Evolutionary conservation across 1,140 invertebrate species (phyloP).

Genomic region (Drosophila ogumai): DNA sequence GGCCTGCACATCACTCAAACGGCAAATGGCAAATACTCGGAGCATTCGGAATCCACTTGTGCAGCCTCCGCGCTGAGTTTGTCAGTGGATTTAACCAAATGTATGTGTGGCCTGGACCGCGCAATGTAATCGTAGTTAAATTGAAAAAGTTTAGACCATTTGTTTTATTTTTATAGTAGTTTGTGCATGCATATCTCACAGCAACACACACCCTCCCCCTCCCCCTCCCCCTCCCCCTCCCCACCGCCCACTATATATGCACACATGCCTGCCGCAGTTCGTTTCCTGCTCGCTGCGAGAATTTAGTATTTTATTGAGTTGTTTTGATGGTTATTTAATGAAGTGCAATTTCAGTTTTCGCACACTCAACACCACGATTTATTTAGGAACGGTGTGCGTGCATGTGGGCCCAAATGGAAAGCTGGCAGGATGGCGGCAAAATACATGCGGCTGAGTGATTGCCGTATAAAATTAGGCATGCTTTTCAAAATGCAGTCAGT

Average conservation of each 20-base stretch:
- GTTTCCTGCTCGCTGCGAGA: constrained; percentile 45
- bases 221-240: too few species aligned
- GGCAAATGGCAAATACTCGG: constrained; percentile 19
- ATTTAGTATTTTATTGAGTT: constrained; percentile 82
- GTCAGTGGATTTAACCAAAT: constrained; percentile 46
- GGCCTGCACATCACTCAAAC: constrained; percentile 31
- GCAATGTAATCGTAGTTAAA: constrained; percentile 73
- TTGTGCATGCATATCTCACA: constrained; percentile 28
- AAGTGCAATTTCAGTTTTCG: constrained; percentile 74
- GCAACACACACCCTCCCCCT: background rate
- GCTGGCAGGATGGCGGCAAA: constrained; percentile 10
- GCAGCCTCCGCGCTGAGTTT: constrained; percentile 25
- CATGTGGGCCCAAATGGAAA: constrained; percentile 15
- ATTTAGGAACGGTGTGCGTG: constrained; percentile 55
- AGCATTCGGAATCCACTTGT: constrained; percentile 22
- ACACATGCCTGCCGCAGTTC: constrained; percentile 45
- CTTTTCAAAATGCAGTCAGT: constrained; percentile 33
- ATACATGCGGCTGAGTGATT: constrained; percentile 61
- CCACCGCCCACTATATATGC: constrained; percentile 5
- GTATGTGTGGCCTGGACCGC: constrained; percentile 23
- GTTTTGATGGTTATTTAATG: constrained; percentile 81
- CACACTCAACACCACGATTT: constrained; percentile 60
- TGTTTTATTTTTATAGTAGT: constrained; percentile 58
- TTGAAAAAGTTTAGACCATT: constrained; percentile 74
- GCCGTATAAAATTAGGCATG: constrained; percentile 67